Evolutionary conservation across 2,888 invertebrate species (phyloP).

Genomic region (Dasypogon diadema): DNA sequence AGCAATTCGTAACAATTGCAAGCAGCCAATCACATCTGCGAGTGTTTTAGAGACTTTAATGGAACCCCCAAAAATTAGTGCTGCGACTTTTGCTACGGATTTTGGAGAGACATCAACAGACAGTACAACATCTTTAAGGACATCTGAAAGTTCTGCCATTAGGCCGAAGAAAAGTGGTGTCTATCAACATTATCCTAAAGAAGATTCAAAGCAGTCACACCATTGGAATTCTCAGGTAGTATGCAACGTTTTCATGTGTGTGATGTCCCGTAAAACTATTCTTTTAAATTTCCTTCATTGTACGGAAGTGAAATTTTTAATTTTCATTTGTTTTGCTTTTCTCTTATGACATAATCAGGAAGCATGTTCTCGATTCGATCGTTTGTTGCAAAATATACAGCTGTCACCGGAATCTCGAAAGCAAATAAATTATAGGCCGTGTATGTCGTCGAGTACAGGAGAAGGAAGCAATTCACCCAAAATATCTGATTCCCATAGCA

Average conservation of each 20-base stretch:
- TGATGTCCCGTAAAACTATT: no score
- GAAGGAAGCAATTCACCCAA: slow-evolving; percentile 8
- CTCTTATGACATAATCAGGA: slow-evolving; percentile 44
- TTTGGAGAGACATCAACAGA: slow-evolving; percentile 55
- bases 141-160: slow-evolving; percentile 51
- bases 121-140: slow-evolving; percentile 54
- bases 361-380: slow-evolving; percentile 54
- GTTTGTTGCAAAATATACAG: slow-evolving; percentile 55
- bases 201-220: neutral
- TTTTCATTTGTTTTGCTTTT: slow-evolving; percentile 50
- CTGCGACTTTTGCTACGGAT: slow-evolving; percentile 46
- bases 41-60: slow-evolving; percentile 59
- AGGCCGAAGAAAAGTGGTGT: neutral
- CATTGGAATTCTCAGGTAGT: slow-evolving; percentile 26
- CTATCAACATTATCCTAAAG: neutral
- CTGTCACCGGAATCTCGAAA: slow-evolving; percentile 53
- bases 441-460: neutral
- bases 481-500: slow-evolving; percentile 2
- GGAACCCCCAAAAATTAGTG: slow-evolving; percentile 58
- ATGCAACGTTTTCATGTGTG: neutral
- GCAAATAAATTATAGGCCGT: slow-evolving; percentile 2
- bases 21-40: slow-evolving; percentile 57
- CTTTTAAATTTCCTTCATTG: neutral
- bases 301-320: slow-evolving; percentile 19
- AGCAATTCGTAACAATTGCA: slow-evolving; percentile 52